phyloP scores from a whole-genome alignment of 2,888 invertebrate species.

The Acanthosoma haemorrhoidale region DNA sequence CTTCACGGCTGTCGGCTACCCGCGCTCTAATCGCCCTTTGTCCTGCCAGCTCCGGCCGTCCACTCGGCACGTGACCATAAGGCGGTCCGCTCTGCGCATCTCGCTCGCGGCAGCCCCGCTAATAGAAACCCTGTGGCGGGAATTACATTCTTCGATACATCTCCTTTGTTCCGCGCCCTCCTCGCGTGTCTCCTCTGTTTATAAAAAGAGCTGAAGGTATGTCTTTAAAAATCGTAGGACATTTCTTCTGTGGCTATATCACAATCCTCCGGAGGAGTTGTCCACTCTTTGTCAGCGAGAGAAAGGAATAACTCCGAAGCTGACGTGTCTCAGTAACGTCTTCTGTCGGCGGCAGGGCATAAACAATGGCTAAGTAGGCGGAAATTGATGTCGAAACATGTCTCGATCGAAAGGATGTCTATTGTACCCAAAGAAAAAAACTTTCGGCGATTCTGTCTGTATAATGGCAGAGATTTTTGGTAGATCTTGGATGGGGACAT shows the following conservation, averaged over 20 bases:
- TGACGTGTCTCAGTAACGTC: neutral
- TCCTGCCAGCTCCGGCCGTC: too few relatives aligned
- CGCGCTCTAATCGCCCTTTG: neutral
- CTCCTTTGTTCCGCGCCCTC: neutral
- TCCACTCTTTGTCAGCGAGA: neutral
- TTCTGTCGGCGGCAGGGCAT: too few relatives aligned
- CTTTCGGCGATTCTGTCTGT: too few relatives aligned
- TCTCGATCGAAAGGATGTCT: too few relatives aligned
- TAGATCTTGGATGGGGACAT: too few relatives aligned
- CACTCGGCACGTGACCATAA: slow-evolving; percentile 14
- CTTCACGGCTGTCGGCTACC: neutral
- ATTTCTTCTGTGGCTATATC: slow-evolving; percentile 1
- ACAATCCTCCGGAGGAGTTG: neutral
- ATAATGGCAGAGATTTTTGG: too few relatives aligned
- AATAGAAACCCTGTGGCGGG: neutral
- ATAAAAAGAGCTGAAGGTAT: neutral
- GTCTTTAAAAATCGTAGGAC: neutral
- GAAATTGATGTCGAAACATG: neutral
- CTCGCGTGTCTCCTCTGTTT: neutral
- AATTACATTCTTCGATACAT: neutral
- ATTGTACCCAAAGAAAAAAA: too few relatives aligned
- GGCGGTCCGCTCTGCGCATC: neutral
- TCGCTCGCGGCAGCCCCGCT: neutral
- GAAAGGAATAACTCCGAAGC: neutral
- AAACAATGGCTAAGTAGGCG: neutral